Evolutionary conservation across 2,113 vertebrate species (phyloP), one percentile per base, ranked within the genome.

Genomic region (Panurus biarmicus): DNA sequence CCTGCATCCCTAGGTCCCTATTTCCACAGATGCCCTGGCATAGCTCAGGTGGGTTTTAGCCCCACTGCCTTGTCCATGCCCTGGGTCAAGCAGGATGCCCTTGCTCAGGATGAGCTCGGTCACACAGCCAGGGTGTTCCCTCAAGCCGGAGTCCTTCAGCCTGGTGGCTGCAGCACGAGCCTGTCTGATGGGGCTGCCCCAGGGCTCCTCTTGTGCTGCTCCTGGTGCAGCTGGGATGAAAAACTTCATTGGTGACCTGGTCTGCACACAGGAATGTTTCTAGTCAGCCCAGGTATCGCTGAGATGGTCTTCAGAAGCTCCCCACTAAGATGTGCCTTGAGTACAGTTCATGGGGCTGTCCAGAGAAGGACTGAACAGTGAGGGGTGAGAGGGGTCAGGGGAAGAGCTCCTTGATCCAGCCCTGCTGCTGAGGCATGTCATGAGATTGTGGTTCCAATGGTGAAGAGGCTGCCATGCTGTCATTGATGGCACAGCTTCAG

Each of bases 101-200:
- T 26, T 15, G 5, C 9, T 38, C 50, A 65, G 45, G n/a, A 42
- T 1, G 2, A 79, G 26, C 9, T 48, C 31, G 26, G 40, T 22
- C n/a, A 54, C 0, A 0, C 14, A 15, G 10, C 12, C 1, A 4
- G 5, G 1, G 1, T 40, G 10, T 23, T 66, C 36, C 35, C 8
- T 81, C n/a, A 40, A 4, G 10, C 22, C 24, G 12, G 20, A 67
- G 2, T 13, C 20, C 60, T 35, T 22, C 35, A 62, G 21, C 13
- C 25, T 36, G 18, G 20, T 33, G 26, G 13, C 9, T 48, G 11
- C 33, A 66, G n/a, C 42, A 56, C 9, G 21, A 62, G 1, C 16
- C 22, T 5, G 2, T n/a, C 45, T 24, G 4, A 48, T 36, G 14
- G 19, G 14, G n/a, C 36, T 86, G 54, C 50, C 25, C 33, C 11